These are phyloP conservation scores for Goniozus legneri DNA, from an alignment of 1,140 invertebrate genomes.

Conservation along the genomic window DNA sequence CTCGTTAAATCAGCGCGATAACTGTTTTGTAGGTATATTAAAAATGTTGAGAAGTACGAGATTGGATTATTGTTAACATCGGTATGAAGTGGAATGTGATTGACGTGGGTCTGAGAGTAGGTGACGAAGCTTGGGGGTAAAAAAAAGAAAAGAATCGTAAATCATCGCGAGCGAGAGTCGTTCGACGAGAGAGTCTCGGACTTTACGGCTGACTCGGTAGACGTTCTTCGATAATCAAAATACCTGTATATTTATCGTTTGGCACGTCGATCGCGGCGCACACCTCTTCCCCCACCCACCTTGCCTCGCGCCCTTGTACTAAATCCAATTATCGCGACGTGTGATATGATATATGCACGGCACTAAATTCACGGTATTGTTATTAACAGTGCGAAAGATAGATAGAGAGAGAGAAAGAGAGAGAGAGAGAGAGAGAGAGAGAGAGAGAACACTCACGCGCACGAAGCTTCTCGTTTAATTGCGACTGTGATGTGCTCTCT, in stretches of 20 bases:
- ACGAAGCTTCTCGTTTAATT: no score
- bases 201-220: conserved; percentile 22
- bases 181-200: conserved; percentile 19
- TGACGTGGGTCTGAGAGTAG: neutral
- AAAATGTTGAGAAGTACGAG: no score
- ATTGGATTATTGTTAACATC: no score
- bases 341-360: conserved; percentile 14
- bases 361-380: conserved; percentile 14
- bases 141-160: conserved; percentile 11
- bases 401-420: no score
- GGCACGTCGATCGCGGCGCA: conserved; percentile 10
- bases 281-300: neutral
- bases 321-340: conserved; percentile 28
- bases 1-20: no score
- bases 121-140: neutral
- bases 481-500: no score
- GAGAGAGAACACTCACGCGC: no score
- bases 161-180: conserved; percentile 20
- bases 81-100: neutral
- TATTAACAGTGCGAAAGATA: conserved; percentile 3
- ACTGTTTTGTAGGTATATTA: no score
- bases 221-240: conserved; percentile 29
- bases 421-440: no score
- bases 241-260: conserved; percentile 27
- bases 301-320: conserved; percentile 1